These are phyloP conservation scores for Enhydra lutris DNA, from an alignment of 2,113 vertebrate species.

Conservation along the genomic window DNA sequence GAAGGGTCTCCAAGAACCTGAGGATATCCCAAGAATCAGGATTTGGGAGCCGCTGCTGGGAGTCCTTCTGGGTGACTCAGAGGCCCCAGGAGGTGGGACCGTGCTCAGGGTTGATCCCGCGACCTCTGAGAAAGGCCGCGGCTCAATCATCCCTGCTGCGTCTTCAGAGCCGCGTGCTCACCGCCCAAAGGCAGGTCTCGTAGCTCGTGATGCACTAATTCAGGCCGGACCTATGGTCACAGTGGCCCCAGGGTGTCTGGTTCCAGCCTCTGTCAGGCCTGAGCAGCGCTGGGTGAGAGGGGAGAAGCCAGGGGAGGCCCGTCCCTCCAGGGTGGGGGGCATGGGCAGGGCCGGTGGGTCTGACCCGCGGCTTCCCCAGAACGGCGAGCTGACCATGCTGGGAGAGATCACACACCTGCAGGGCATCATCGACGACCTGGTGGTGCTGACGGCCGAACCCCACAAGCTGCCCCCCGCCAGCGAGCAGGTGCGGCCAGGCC, in stretches of 20 bases:
- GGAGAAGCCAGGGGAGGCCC: not conserved
- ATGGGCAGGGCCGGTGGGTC: rapidly evolving
- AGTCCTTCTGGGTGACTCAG: not conserved
- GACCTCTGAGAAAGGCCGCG: not conserved
- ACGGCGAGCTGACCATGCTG: slow-evolving; percentile 96
- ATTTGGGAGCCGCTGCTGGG: not conserved
- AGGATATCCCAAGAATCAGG: not conserved
- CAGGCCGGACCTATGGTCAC: rapidly evolving
- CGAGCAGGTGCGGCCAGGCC: slow-evolving; percentile 90
- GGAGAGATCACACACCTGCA: slow-evolving; percentile 98
- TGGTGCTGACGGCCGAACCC: slow-evolving; percentile 92
- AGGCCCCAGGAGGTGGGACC: not conserved
- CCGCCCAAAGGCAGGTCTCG: not conserved
- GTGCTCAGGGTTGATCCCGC: not conserved
- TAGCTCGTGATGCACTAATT: rapidly evolving
- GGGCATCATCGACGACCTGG: slow-evolving; percentile 96
- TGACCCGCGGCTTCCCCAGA: slow-evolving; percentile 79
- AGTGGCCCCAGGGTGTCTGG: not conserved
- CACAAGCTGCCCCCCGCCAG: slow-evolving; percentile 97
- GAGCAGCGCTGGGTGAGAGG: rapidly evolving
- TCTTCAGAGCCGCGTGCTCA: not conserved
- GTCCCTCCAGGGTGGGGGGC: not conserved
- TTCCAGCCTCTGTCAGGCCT: not conserved
- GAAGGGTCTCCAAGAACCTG: not conserved
- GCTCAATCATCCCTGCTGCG: not conserved